Conservation (phyloP, 1,140 invertebrate genomes). For the Cydia splendana region DNA sequence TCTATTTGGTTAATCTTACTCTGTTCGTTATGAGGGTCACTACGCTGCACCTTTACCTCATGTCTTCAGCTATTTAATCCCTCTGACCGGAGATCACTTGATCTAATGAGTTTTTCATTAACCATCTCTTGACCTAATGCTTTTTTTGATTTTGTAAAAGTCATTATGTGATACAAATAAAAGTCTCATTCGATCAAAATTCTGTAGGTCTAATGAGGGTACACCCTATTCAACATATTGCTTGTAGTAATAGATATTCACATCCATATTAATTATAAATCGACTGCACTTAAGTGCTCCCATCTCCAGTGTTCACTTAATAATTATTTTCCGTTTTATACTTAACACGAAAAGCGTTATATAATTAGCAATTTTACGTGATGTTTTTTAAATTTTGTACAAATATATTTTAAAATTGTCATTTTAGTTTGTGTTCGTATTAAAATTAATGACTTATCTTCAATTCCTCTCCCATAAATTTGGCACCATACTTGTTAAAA, state of each 20-base stretch:
- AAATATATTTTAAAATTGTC: constrained; percentile 47
- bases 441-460: constrained; percentile 39
- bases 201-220: not conserved
- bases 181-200: not conserved
- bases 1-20: constrained; percentile 39
- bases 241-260: not conserved
- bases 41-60: not conserved
- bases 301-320: constrained; percentile 25
- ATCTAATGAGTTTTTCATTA: not conserved
- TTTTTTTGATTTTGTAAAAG: not conserved
- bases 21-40: not conserved
- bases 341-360: constrained; percentile 53
- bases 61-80: not conserved
- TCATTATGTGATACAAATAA: not conserved
- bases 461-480: constrained; percentile 55
- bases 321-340: constrained; percentile 38
- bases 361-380: constrained; percentile 47
- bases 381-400: constrained; percentile 59
- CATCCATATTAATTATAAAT: not conserved
- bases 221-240: not conserved
- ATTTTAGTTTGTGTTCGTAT: constrained; percentile 38
- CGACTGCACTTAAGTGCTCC: constrained; percentile 3
- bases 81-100: not conserved
- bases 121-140: not conserved
- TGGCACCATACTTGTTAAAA: constrained; percentile 41